phyloP scores from a whole-genome alignment of 2,888 invertebrate genomes.

The Bellardia bayeri region DNA sequence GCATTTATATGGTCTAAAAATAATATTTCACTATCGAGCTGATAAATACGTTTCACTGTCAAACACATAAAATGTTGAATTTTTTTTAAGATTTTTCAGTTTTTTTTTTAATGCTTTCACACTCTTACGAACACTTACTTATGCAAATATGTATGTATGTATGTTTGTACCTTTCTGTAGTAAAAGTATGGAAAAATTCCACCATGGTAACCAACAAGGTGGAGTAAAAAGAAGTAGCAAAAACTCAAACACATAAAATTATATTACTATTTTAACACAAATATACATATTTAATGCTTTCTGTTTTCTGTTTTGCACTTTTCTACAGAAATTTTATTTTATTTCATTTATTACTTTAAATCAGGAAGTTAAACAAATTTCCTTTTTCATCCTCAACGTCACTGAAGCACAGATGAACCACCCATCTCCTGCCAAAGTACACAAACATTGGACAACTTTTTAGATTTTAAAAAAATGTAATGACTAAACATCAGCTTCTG shows the following conservation, averaged over 20 bases:
- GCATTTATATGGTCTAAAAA: conserved; percentile 20
- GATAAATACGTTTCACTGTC: conserved; percentile 25
- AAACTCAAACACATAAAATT: conserved; percentile 30
- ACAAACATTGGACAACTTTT: conserved; percentile 28
- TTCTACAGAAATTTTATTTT: conserved; percentile 32
- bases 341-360: conserved; percentile 80
- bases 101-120: conserved; percentile 31
- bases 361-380: conserved; percentile 82
- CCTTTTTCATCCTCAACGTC: conserved; percentile 73
- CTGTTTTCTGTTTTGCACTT: not conserved
- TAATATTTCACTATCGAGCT: not conserved
- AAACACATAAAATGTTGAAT: conserved; percentile 53
- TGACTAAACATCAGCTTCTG: conserved; percentile 5
- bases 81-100: conserved; percentile 2
- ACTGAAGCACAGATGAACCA: not conserved
- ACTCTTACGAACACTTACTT: not conserved
- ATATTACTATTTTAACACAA: conserved; percentile 46
- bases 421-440: not conserved
- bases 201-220: not conserved
- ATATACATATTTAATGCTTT: not conserved
- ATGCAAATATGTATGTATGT: too few relatives aligned
- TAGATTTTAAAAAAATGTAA: conserved; percentile 6
- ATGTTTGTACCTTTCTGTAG: not conserved
- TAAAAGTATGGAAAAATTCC: not conserved
- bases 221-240: not conserved